Conservation (phyloP, 2,888 invertebrate genomes). For the Operophtera brumata region DNA sequence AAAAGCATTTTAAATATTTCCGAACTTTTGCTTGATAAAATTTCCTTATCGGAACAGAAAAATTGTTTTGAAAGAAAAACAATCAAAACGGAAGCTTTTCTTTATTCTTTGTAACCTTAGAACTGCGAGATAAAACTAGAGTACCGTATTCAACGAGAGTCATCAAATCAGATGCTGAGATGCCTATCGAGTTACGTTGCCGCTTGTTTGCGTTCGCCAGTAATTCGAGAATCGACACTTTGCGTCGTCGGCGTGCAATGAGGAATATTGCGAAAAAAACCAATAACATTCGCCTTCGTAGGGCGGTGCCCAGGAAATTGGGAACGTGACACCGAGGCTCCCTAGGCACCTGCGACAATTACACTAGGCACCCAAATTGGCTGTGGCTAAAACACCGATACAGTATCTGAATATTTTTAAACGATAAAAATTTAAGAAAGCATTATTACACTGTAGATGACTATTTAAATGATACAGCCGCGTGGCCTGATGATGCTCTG, state of each 20-base stretch:
- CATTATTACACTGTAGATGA: no score
- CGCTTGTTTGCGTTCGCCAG: slow-evolving; percentile 36
- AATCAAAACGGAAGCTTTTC: slow-evolving; percentile 21
- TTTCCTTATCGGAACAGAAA: slow-evolving; percentile 22
- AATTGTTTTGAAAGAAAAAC: slow-evolving; percentile 32
- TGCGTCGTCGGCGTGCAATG: slow-evolving; percentile 56
- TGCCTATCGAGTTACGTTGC: slow-evolving; percentile 37
- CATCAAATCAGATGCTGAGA: slow-evolving; percentile 43
- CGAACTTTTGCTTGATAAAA: slow-evolving; percentile 13
- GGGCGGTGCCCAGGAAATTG: slow-evolving; percentile 61
- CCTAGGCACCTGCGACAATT: slow-evolving; percentile 57
- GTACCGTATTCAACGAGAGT: slow-evolving; percentile 36
- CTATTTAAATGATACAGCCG: no score
- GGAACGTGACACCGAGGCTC: slow-evolving; percentile 59
- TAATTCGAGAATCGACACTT: slow-evolving; percentile 48
- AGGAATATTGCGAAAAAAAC: slow-evolving; percentile 70
- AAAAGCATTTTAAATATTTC: slow-evolving; percentile 4
- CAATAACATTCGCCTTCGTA: slow-evolving; percentile 52
- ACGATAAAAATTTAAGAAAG: no score
- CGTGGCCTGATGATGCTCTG: no score
- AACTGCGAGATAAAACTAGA: slow-evolving; percentile 33
- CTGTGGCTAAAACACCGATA: slow-evolving; percentile 26
- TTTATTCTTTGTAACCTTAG: slow-evolving; percentile 35
- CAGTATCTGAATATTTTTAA: slow-evolving; percentile 3
- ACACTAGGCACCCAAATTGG: slow-evolving; percentile 44